Evolutionary conservation across 2,888 invertebrate species (phyloP).

Genomic region (Meteorus colon): DNA sequence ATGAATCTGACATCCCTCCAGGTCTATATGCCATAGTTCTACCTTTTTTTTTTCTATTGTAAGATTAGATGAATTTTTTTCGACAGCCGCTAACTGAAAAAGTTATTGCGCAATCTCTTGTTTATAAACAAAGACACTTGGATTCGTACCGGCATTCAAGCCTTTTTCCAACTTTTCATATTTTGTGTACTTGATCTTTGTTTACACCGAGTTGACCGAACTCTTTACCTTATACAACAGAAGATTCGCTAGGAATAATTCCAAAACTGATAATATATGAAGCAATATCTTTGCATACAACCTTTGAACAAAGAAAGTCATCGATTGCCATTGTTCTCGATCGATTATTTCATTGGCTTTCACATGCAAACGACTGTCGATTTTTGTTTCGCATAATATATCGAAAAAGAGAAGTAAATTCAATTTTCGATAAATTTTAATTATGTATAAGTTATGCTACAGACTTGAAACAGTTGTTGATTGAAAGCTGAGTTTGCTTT

Average conservation of each 20-base stretch:
- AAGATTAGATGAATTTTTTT: conserved; percentile 6
- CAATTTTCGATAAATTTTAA: too few relatives aligned
- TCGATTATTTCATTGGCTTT: too few relatives aligned
- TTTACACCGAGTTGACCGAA: not conserved
- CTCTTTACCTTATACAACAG: not conserved
- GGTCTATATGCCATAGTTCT: conserved; percentile 49
- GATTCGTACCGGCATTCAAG: not conserved
- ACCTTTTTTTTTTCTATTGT: not conserved
- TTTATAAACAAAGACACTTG: not conserved
- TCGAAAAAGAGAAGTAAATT: too few relatives aligned
- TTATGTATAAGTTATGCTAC: too few relatives aligned
- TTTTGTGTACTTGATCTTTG: not conserved
- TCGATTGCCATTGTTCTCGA: too few relatives aligned
- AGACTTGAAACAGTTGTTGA: too few relatives aligned
- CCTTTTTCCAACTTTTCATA: not conserved
- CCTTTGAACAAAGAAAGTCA: not conserved
- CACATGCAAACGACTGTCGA: too few relatives aligned
- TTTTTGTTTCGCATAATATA: too few relatives aligned
- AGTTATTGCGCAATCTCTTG: not conserved
- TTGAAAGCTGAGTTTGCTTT: too few relatives aligned
- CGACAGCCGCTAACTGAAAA: not conserved
- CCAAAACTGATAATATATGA: not conserved
- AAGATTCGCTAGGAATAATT: not conserved
- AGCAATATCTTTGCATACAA: not conserved
- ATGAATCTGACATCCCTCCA: conserved; percentile 54